Percentiles rank a stretch among this genome's conserved stretches.
These are phyloP conservation scores for Homalodisca vitripennis DNA, from an alignment of 1,140 invertebrate genomes.

Conservation along the genomic window DNA sequence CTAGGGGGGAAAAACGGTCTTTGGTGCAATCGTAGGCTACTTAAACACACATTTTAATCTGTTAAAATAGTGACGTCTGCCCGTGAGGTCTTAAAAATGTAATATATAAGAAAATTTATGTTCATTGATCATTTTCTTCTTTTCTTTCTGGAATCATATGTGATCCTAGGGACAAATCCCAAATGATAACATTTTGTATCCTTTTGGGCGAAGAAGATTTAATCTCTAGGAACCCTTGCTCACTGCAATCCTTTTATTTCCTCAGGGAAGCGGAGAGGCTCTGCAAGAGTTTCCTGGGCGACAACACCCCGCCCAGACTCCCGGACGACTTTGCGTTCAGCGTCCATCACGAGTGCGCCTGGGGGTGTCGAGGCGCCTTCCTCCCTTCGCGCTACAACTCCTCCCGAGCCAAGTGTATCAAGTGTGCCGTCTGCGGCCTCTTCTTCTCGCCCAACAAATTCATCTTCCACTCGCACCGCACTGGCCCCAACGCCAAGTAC, in stretches of 20 bases:
- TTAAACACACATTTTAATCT: too few relatives aligned
- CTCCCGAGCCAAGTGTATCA: slow-evolving; percentile 93
- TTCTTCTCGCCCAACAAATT: slow-evolving; percentile 99
- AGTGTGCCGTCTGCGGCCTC: slow-evolving; percentile 85
- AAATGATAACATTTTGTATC: too few relatives aligned
- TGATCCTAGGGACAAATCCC: too few relatives aligned
- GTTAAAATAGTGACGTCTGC: too few relatives aligned
- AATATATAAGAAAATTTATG: too few relatives aligned
- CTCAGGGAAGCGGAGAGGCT: slow-evolving; percentile 88
- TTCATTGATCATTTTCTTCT: too few relatives aligned
- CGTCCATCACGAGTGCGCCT: slow-evolving; percentile 92
- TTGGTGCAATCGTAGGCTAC: too few relatives aligned
- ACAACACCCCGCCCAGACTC: slow-evolving; percentile 87
- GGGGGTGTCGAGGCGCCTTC: slow-evolving; percentile 92
- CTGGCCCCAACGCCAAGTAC: slow-evolving; percentile 81
- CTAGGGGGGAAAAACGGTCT: too few relatives aligned
- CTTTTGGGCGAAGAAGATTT: too few relatives aligned
- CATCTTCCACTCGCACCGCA: slow-evolving; percentile 94
- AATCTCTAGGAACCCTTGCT: too few relatives aligned
- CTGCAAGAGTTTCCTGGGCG: slow-evolving; percentile 94
- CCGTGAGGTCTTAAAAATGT: too few relatives aligned
- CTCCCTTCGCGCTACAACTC: slow-evolving; percentile 87
- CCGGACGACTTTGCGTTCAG: slow-evolving; percentile 96
- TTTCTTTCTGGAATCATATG: too few relatives aligned
- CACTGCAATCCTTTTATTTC: background rate